These are phyloP conservation scores for Cephonodes hylas DNA, from an alignment of 2,888 invertebrate genomes.

Conservation along the genomic window DNA sequence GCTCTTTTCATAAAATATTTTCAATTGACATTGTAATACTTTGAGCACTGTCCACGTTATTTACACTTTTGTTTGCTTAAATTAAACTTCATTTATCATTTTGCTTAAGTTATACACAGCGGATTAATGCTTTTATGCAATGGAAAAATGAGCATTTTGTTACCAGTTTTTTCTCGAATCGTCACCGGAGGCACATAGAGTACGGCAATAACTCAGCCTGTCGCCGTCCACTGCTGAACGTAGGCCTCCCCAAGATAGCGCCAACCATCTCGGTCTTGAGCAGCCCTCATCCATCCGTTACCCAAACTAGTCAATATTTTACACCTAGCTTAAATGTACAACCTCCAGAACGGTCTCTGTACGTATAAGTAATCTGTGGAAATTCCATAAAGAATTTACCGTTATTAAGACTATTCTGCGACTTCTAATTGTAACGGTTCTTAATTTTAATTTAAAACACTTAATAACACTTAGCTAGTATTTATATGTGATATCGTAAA, in stretches of 20 bases:
- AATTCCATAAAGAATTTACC: not conserved
- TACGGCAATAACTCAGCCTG: conserved; percentile 47
- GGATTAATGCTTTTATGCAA: not conserved
- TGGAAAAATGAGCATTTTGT: not conserved
- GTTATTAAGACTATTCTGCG: not conserved
- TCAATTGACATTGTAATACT: conserved; percentile 60
- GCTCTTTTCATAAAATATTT: conserved; percentile 67
- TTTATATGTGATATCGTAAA: too few relatives aligned
- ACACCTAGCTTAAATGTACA: conserved; percentile 66
- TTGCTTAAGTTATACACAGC: conserved; percentile 7
- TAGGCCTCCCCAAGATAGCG: too few relatives aligned
- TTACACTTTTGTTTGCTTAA: conserved; percentile 18
- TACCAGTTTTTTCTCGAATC: conserved; percentile 46
- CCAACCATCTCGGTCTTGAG: too few relatives aligned
- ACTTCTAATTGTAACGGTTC: not conserved
- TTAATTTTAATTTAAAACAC: too few relatives aligned
- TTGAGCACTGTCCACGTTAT: conserved; percentile 29
- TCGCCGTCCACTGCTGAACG: too few relatives aligned
- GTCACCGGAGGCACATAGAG: conserved; percentile 60
- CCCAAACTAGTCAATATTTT: conserved; percentile 63
- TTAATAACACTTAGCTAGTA: too few relatives aligned
- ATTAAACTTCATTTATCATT: conserved; percentile 21
- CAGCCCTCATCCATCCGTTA: too few relatives aligned
- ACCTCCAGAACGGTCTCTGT: conserved; percentile 41
- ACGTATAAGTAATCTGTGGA: not conserved